Percentiles rank a stretch among this genome's conserved stretches.
Evolutionary conservation across 2,113 vertebrate species (phyloP).

Genomic region (Phrynocephalus versicolor): DNA sequence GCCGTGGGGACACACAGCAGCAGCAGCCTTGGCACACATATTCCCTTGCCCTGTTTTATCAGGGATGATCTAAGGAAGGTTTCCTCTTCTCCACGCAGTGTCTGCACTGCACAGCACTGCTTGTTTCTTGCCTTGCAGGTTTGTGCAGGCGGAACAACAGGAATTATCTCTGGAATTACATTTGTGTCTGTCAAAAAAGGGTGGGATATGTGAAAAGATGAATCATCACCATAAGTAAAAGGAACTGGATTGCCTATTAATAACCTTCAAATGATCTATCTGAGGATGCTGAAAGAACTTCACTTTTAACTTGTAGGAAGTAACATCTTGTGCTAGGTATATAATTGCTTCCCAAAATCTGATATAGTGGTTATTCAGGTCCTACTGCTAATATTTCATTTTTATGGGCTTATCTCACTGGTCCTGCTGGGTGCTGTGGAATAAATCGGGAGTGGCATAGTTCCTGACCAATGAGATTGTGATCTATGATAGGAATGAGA

Average conservation of each 20-base stretch:
- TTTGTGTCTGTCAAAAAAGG: neutral
- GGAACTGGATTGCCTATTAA: conserved; percentile 48
- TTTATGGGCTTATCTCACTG: neutral
- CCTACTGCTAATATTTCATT: neutral
- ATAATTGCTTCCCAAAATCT: neutral
- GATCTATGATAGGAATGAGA: neutral
- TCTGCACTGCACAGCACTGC: no score
- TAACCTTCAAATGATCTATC: neutral
- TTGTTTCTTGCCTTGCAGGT: neutral
- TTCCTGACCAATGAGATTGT: neutral
- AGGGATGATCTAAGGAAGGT: no score
- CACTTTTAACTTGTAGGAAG: conserved; percentile 22
- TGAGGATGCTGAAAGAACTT: conserved; percentile 39
- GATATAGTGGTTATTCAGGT: neutral
- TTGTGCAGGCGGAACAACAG: conserved; percentile 42
- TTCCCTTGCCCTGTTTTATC: no score
- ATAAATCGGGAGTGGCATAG: neutral
- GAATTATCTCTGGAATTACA: conserved; percentile 34
- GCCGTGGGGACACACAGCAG: no score
- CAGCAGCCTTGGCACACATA: no score
- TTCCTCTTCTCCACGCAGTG: no score
- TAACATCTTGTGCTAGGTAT: neutral
- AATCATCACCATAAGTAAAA: conserved; percentile 51
- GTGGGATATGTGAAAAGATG: conserved; percentile 58
- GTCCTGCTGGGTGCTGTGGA: neutral